Evolutionary conservation across 2,888 invertebrate species (phyloP).

Genomic region (Opisthograptis luteolata): DNA sequence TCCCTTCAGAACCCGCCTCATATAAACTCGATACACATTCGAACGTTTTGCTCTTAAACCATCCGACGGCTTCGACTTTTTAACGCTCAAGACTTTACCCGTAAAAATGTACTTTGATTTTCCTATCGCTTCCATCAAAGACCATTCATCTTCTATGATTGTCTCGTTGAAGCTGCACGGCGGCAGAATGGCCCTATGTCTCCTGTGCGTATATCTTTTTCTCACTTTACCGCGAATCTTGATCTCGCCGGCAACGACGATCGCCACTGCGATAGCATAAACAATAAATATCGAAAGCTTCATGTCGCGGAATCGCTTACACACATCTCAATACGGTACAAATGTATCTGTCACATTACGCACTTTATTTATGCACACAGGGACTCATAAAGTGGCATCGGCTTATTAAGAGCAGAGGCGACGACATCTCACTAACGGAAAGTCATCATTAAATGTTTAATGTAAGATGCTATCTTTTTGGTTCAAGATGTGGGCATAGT

Average conservation of each 20-base stretch:
- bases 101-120: conserved; percentile 81
- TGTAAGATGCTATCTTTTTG: conserved; percentile 49
- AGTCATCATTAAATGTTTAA: conserved; percentile 64
- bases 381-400: conserved; percentile 64
- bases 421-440: conserved; percentile 76
- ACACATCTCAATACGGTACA: conserved; percentile 68
- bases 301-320: conserved; percentile 69
- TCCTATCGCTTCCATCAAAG: conserved; percentile 79
- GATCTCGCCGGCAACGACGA: conserved; percentile 72
- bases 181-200: conserved; percentile 72
- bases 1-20: conserved; percentile 78
- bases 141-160: conserved; percentile 79
- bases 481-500: conserved; percentile 48
- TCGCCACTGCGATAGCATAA: conserved; percentile 73
- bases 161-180: conserved; percentile 80
- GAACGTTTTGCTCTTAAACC: conserved; percentile 60
- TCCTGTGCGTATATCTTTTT: conserved; percentile 72
- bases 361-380: conserved; percentile 71
- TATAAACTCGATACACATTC: conserved; percentile 75
- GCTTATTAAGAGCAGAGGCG: conserved; percentile 69
- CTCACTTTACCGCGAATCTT: conserved; percentile 79
- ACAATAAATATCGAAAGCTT: conserved; percentile 72
- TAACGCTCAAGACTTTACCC: conserved; percentile 77
- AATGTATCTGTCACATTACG: conserved; percentile 81
- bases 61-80: conserved; percentile 64